Conservation (phyloP, 2,888 invertebrate genomes). For the Phanerotoma sp. region DNA sequence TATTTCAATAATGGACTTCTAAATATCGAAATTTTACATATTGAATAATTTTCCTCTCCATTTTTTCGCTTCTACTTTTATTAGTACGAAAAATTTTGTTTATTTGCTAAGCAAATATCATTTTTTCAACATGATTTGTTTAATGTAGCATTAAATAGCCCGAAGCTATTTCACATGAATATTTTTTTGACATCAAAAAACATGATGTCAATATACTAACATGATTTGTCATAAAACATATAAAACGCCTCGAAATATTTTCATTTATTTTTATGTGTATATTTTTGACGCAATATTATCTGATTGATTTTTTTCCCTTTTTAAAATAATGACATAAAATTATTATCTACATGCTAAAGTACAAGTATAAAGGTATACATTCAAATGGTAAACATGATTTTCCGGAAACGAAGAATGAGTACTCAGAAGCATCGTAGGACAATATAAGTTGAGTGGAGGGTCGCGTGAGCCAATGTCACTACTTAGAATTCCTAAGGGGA, state of each 20-base stretch:
- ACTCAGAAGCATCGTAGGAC: slow-evolving; percentile 8
- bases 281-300: too few relatives aligned
- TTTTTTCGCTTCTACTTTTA: slow-evolving; percentile 5
- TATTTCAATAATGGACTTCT: too few relatives aligned
- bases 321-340: slow-evolving; percentile 5
- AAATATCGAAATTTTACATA: too few relatives aligned
- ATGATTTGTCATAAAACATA: too few relatives aligned
- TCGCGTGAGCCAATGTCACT: slow-evolving; percentile 29
- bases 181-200: neutral
- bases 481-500: slow-evolving; percentile 46
- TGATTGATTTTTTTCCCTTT: too few relatives aligned
- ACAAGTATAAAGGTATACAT: neutral
- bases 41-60: slow-evolving; percentile 33
- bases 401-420: slow-evolving; percentile 2
- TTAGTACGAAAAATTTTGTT: too few relatives aligned
- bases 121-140: too few relatives aligned
- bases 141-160: too few relatives aligned
- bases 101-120: too few relatives aligned
- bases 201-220: too few relatives aligned
- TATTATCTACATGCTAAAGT: slow-evolving; percentile 1
- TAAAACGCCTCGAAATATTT: too few relatives aligned
- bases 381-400: neutral
- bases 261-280: too few relatives aligned
- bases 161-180: neutral
- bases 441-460: slow-evolving; percentile 23